Evolutionary conservation across 2,113 vertebrate genomes (phyloP).

Genomic region (Burhinus oedicnemus): DNA sequence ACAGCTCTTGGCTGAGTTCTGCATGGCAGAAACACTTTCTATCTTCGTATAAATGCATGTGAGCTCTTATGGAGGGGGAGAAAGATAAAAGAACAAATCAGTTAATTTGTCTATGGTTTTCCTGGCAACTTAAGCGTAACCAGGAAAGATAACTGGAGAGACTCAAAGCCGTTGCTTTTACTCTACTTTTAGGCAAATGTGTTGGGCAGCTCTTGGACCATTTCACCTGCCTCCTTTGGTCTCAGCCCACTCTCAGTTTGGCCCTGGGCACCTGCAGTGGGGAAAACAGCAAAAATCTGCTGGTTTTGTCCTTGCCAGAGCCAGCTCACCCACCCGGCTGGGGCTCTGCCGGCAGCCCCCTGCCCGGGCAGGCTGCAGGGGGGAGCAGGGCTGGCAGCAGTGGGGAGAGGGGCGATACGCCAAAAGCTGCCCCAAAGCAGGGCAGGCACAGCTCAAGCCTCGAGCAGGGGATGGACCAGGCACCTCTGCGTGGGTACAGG

Average conservation of each 20-base stretch:
- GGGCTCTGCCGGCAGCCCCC: neutral
- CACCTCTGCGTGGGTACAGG: neutral
- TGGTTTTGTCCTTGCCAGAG: neutral
- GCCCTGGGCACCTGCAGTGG: neutral
- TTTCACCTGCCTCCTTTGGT: neutral
- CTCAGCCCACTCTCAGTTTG: neutral
- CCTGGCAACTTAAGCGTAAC: neutral
- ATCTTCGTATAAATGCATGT: neutral
- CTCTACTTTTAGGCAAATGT: neutral
- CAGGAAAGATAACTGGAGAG: neutral
- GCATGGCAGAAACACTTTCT: neutral
- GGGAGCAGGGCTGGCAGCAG: neutral
- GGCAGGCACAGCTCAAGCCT: neutral
- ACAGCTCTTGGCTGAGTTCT: conserved; percentile 7
- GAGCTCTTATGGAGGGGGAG: neutral
- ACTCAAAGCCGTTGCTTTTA: neutral
- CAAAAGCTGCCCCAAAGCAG: neutral
- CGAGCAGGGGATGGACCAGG: neutral
- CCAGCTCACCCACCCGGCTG: neutral
- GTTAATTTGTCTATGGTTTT: neutral
- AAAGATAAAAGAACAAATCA: neutral
- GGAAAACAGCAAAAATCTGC: neutral
- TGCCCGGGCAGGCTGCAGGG: fast-evolving
- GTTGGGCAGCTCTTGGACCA: neutral
- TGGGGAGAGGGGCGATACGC: neutral